Evolutionary conservation across 1,140 invertebrate species (phyloP), one percentile per base, ranked within the genome.

Genomic region (Drosophila nannoptera): DNA sequence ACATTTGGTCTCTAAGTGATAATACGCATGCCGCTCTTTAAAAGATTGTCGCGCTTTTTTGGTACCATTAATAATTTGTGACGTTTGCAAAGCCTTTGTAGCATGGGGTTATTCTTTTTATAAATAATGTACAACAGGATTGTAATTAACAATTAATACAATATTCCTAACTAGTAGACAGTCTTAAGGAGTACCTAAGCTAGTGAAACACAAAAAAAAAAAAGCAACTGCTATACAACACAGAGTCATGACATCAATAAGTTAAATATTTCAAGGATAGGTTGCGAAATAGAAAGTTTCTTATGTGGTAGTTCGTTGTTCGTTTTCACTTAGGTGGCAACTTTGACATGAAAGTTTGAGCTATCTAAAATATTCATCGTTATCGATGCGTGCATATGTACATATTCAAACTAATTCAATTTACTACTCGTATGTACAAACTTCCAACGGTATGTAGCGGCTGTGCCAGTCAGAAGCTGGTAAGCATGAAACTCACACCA

Each of bases 41-140:
- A 45, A 42, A 52, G 56, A 67, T 32, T 54, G 43, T 63, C 7
- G 67, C 53, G 68, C 73, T 84, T 84, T 86, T 84, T 84, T 87
- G 82, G 81, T 71, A 81, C 61, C 61, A 73, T 77, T 83, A 5
- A 64, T 65, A 72, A 69, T 77, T 77, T 82, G 60, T 82, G 66
- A 61, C 54, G 56, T 65, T 36, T 42, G 36, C 60, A 64, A 68
- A 14, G 62, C 33, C 7, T 56, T 50, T 40, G 12, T 40, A 31
- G 22, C 3, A 38, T 40, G 9, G 36, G 22, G 14, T 14, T 14
- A 43, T 43, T 43, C 7, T 43, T 40, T 60, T 66, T 60, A 64
- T 46, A 75, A 66, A 75, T 59, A 75, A 29, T 60, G 12, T 54
- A 54, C 42, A 55, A 42, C 36, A 52, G 60, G 35, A 53, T 29